Base-by-base conservation (phyloP, 1,140 invertebrate species). In the Zaprionus davidi region DNA sequence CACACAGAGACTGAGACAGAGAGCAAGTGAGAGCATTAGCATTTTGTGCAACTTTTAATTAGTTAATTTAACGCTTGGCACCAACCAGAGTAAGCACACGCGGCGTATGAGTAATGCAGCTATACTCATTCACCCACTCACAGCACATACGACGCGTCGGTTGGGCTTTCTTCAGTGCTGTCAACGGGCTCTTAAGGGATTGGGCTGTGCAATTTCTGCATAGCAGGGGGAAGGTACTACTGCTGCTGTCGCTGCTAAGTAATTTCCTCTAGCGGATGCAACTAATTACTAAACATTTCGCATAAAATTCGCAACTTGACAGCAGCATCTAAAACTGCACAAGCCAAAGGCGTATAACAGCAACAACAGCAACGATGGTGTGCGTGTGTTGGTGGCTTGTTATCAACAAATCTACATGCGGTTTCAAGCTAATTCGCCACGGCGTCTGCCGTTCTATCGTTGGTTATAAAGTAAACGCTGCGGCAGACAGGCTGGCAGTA, bases 201-300 rank as follows among this genome's bases (percentile, higher is more conserved):
- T 82, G 80, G 15, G 15, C 26, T 34, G 57, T 12, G 36, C 36
- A 17, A 69, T 41, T 56, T 65, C 31, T 11, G 31, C 31, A 34
- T 34, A 44, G 60, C 11, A 17, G 60, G n/a, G 26, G 5, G 11
- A 12, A 5, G 20, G 41, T n/a, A 2, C 6, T 60, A 57, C 44
- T 9, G 2, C 5, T 12, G 44, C 17, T 28, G 66, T 22, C 51
- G 34, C 36, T 71, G 70, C 69, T 90, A 88, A 90, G 85, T 90
- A 90, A 90, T 90, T 90, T 90, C 85, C 85, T 82, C 81, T 75
- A 84, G 75, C 85, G 84, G 85, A 88, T 91, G 81, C 88, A 85
- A 91, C 88, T 91, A 91, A 91, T 91, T 91, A 91, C 82, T 82
- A 88, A 91, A 91, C 83, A 84, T 91, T 91, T 91, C 79, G 79